Base-by-base conservation (phyloP, 2,888 invertebrate species). In the Alviniconcha strummeri region DNA sequence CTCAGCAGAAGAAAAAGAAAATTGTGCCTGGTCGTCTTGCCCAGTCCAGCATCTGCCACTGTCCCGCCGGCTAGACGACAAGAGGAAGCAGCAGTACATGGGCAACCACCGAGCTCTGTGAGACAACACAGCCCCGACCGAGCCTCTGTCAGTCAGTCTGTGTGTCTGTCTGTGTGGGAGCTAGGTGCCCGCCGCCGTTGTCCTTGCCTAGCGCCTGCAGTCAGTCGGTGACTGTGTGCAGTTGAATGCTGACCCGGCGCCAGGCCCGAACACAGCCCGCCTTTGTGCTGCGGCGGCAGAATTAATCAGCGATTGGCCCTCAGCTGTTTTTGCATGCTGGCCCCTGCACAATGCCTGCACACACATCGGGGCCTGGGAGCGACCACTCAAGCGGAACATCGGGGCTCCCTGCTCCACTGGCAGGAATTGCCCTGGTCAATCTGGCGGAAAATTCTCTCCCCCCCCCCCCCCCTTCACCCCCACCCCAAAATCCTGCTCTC, bases 241-340 rank as follows among this genome's bases (percentile, higher is more conserved):
- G 36, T 75, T 82, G 82, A 82, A 82, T 82, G 82, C 56, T 76
- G 82, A 76, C 81, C 81, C 60, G 55, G 64, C 60, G 57, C 11
- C 57, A 55, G 82, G 57, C 67, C 17, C 9, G 74, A 56, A 36
- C 52, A 57, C 76, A 77, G 76, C 64, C 64, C 13, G 19, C 75
- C 71, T 64, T 82, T 82, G 82, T 82, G 64, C 36, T 56, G 64
- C 9, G 11, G 77, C 64, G 77, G 75, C 77, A 76, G 82, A 82
- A 82, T 82, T 82, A 82, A 82, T 82, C 82, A 82, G 75, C 67
- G 57, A 69, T 76, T 82, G 82, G 82, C 82, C 82, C 82, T 82
- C 82, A 82, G 82, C 82, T 82, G 82, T 82, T 77, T 77, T 77
- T n/a, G 77, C 55, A 67, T n/a, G 69, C 76, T 52, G 77, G 75